A percentile compares a stretch with the other conserved stretches of the same genome.
Evolutionary conservation across 2,888 invertebrate genomes (phyloP).

Genomic region (Morinoia aosen): DNA sequence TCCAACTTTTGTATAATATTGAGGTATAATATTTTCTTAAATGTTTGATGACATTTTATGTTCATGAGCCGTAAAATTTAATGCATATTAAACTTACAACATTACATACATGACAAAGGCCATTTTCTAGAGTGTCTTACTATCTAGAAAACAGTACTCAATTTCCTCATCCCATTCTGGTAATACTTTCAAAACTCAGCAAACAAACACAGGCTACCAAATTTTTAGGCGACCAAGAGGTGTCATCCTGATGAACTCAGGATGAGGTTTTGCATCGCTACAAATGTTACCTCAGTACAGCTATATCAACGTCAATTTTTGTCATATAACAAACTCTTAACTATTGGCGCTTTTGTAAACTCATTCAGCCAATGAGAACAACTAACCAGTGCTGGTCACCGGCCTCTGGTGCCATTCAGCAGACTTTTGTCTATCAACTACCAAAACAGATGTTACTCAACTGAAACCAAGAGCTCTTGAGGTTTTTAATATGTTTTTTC

Average conservation of each 20-base stretch:
- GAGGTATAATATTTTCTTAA: too few relatives aligned
- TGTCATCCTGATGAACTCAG: neutral
- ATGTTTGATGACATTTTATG: too few relatives aligned
- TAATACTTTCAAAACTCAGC: neutral
- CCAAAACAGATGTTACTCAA: neutral
- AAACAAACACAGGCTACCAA: neutral
- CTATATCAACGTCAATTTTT: neutral
- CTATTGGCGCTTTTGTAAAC: neutral
- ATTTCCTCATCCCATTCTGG: neutral
- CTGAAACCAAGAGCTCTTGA: neutral
- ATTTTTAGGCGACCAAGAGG: too few relatives aligned
- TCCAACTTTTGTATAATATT: too few relatives aligned
- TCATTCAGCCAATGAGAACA: neutral
- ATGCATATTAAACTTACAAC: too few relatives aligned
- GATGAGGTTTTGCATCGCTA: neutral
- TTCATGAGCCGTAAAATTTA: too few relatives aligned
- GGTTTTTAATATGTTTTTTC: neutral
- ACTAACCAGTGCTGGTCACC: too few relatives aligned
- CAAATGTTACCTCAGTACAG: neutral
- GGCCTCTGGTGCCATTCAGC: neutral
- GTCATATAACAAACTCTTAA: neutral
- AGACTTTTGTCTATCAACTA: neutral
- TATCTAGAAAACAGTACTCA: neutral
- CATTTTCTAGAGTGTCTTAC: neutral
- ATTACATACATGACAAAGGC: too few relatives aligned